A percentile compares a stretch with the other conserved stretches of the same genome.
Conservation (phyloP, 2,113 vertebrate species). For the Chinchilla lanigera region DNA sequence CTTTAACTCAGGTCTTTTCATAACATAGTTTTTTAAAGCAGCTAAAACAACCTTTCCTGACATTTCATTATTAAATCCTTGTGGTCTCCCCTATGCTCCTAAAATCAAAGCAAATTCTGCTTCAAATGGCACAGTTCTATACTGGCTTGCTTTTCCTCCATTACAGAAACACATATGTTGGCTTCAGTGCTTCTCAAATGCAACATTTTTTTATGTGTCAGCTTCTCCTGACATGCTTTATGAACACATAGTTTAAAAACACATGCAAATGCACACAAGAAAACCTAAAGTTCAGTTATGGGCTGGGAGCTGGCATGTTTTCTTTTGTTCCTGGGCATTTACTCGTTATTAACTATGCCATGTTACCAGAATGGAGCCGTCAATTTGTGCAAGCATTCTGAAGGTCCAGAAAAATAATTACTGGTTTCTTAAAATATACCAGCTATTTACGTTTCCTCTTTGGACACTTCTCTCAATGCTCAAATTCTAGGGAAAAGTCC, state of each 20-base stretch:
- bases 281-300: background rate
- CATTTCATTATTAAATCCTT: background rate
- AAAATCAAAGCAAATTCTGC: background rate
- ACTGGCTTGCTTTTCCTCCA: background rate
- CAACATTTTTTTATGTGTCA: background rate
- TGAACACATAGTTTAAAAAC: background rate
- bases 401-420: conserved; percentile 55
- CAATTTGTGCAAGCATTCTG: background rate
- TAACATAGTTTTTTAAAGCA: background rate
- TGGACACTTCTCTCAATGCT: background rate
- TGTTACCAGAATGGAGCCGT: background rate
- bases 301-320: background rate
- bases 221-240: background rate
- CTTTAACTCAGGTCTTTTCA: background rate
- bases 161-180: background rate
- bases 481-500: background rate
- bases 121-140: background rate
- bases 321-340: background rate
- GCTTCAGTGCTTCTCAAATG: background rate
- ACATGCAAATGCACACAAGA: background rate
- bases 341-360: background rate
- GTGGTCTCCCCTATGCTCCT: background rate
- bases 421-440: conserved; percentile 43
- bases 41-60: background rate
- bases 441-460: conserved; percentile 43